Conservation (phyloP, 2,113 vertebrate genomes). For the Prolemur simus region DNA sequence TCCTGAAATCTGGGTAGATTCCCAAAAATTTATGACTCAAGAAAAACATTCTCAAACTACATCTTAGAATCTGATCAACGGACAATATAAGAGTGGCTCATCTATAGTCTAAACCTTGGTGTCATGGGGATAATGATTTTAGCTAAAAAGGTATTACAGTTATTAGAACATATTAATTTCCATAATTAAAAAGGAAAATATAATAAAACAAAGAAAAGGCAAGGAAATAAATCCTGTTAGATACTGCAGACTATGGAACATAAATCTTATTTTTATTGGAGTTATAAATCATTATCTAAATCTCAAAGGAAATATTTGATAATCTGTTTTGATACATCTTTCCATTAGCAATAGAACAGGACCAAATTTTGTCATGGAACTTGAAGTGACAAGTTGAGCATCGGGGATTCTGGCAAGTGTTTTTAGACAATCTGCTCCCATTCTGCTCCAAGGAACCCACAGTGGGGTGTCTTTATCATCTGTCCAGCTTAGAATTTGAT, state of each 20-base stretch:
- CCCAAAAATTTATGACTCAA: not conserved
- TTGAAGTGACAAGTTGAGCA: not conserved
- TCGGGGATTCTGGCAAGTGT: not conserved
- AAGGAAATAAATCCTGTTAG: not conserved
- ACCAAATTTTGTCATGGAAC: not conserved
- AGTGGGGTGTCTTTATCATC: not conserved
- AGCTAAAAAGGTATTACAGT: not conserved
- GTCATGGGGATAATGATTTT: not conserved
- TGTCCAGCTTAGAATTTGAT: slow-evolving; percentile 34
- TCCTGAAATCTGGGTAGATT: not conserved
- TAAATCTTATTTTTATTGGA: not conserved
- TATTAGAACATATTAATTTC: not conserved
- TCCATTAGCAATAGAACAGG: not conserved
- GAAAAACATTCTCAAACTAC: not conserved
- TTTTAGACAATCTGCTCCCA: slow-evolving; percentile 13
- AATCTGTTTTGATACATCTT: not conserved
- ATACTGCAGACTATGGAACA: not conserved
- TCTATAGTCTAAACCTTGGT: not conserved
- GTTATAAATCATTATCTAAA: not conserved
- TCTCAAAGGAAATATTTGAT: not conserved
- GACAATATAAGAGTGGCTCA: not conserved
- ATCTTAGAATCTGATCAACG: not conserved
- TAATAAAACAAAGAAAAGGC: not conserved
- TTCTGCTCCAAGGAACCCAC: not conserved
- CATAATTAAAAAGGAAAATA: not conserved